Conservation (phyloP, 2,888 invertebrate species). For the Drosophila tanythrix region DNA sequence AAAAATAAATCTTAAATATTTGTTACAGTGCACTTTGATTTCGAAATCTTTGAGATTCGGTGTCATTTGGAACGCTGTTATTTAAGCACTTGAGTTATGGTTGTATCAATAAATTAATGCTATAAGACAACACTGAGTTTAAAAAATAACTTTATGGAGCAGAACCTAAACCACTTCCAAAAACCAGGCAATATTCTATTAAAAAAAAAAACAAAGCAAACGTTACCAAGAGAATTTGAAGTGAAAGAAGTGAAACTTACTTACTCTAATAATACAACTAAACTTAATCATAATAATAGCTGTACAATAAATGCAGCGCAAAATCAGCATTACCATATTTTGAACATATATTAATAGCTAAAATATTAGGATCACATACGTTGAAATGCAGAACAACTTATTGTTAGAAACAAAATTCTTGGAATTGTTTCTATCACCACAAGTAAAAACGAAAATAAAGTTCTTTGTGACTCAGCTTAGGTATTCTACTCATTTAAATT, state of each 20-base stretch:
- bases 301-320: constrained; percentile 6
- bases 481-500: constrained; percentile 11
- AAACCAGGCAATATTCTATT: neutral
- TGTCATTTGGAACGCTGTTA: constrained; percentile 4
- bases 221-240: constrained; percentile 3
- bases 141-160: neutral
- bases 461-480: neutral
- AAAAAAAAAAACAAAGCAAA: neutral
- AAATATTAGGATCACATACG: neutral
- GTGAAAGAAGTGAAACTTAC: neutral
- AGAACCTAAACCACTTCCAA: neutral
- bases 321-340: neutral
- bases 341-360: constrained; percentile 3
- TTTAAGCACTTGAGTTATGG: constrained; percentile 41
- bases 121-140: constrained; percentile 12
- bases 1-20: neutral
- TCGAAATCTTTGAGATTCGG: constrained; percentile 23
- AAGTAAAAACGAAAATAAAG: neutral
- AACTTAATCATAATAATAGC: neutral
- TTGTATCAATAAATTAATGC: constrained; percentile 37
- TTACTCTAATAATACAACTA: neutral
- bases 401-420: neutral
- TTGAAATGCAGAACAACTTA: neutral
- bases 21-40: constrained; percentile 14
- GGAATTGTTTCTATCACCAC: neutral